Percentiles rank a stretch among this genome's conserved stretches.
Conservation (phyloP, 2,888 invertebrate species). For the Ormyrus rosae region DNA sequence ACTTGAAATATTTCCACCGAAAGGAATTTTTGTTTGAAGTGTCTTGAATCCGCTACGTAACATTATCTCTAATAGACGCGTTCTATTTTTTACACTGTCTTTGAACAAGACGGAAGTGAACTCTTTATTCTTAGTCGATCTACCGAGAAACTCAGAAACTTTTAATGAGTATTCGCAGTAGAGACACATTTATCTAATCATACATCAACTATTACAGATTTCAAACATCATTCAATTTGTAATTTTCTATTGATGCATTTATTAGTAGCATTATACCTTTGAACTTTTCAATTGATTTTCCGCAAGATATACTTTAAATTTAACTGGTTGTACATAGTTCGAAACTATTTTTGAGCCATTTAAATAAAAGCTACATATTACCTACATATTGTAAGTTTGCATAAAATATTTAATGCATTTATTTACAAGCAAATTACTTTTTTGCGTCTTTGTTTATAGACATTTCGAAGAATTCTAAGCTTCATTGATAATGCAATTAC, state of each 20-base stretch:
- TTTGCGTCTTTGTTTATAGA: slow-evolving; percentile 30
- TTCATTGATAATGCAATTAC: slow-evolving; percentile 34
- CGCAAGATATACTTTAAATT: too few relatives aligned
- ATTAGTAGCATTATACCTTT: too few relatives aligned
- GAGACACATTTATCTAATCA: slow-evolving; percentile 3
- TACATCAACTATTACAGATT: too few relatives aligned
- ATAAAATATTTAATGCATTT: background rate
- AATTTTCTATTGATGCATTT: too few relatives aligned
- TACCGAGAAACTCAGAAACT: slow-evolving; percentile 6
- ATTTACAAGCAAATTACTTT: background rate
- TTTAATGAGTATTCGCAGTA: background rate
- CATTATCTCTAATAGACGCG: background rate
- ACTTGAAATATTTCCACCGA: slow-evolving; percentile 41
- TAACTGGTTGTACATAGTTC: too few relatives aligned
- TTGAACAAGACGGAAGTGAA: slow-evolving; percentile 22
- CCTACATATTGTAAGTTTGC: slow-evolving; percentile 23
- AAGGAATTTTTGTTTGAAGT: slow-evolving; percentile 34
- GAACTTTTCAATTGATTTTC: too few relatives aligned
- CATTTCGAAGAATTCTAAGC: slow-evolving; percentile 23
- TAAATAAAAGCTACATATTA: background rate
- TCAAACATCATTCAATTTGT: too few relatives aligned
- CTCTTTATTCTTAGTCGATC: slow-evolving; percentile 8
- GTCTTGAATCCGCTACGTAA: background rate
- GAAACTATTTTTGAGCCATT: too few relatives aligned
- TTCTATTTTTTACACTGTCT: background rate